phyloP scores from a whole-genome alignment of 2,888 invertebrate genomes.

The Crematogaster levior region DNA sequence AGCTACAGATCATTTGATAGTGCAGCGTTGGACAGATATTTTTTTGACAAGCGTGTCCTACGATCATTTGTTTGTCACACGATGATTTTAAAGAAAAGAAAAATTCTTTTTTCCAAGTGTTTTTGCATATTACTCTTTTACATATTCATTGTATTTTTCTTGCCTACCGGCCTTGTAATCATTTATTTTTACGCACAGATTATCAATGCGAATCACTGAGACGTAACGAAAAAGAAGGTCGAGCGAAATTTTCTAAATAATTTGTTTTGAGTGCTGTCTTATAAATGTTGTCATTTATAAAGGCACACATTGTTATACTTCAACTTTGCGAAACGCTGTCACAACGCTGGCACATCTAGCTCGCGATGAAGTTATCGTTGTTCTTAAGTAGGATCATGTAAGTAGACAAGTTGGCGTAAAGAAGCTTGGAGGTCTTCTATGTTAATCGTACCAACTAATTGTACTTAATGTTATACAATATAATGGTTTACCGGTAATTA shows the following conservation, averaged over 20 bases:
- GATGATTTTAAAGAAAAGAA: background rate
- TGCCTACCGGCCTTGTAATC: background rate
- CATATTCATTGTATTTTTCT: background rate
- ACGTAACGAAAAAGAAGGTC: constrained; percentile 34
- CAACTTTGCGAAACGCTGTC: background rate
- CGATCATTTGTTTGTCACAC: background rate
- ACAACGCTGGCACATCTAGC: too few relatives aligned
- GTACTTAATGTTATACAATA: background rate
- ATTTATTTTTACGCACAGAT: constrained; percentile 18
- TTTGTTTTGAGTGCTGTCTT: background rate
- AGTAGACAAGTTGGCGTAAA: background rate
- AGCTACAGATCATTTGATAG: background rate
- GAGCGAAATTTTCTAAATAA: constrained; percentile 35
- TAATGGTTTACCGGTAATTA: background rate
- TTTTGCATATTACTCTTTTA: background rate
- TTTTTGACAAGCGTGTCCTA: background rate
- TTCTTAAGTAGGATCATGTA: constrained; percentile 15
- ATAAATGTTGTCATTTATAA: constrained; percentile 15
- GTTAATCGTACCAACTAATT: background rate
- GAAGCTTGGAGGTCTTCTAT: background rate
- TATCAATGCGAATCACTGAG: background rate
- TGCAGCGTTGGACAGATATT: background rate
- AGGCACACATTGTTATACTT: constrained; percentile 1
- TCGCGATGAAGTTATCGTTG: constrained; percentile 1
- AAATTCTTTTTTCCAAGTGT: background rate